Conservation (phyloP, 2,113 vertebrate genomes). For the Phaethon lepturus region DNA sequence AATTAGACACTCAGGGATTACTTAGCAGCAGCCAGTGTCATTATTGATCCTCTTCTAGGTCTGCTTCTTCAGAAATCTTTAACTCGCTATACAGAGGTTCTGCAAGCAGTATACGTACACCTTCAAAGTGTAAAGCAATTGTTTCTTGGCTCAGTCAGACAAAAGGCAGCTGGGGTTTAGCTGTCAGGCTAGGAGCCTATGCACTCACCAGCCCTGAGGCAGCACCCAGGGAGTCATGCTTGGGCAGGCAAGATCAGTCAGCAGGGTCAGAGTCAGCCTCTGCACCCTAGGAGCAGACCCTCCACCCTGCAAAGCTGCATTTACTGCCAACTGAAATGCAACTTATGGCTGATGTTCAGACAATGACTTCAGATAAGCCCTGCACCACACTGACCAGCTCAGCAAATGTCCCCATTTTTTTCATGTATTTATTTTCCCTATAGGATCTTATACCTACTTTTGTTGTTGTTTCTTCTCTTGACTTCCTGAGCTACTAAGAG, state of each 20-base stretch:
- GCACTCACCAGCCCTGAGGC: neutral
- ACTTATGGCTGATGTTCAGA: neutral
- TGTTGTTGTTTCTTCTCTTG: neutral
- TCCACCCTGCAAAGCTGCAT: neutral
- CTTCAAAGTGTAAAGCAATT: neutral
- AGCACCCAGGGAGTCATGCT: neutral
- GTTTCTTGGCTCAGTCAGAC: neutral
- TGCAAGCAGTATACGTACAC: neutral
- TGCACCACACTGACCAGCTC: neutral
- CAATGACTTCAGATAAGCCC: neutral
- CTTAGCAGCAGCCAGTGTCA: neutral
- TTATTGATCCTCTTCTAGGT: neutral
- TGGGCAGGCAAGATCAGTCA: neutral
- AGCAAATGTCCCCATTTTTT: rapidly evolving
- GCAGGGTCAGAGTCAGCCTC: neutral
- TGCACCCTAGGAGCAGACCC: rapidly evolving
- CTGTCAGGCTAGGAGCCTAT: neutral
- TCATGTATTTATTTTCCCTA: neutral
- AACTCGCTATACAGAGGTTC: neutral
- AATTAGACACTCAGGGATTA: neutral
- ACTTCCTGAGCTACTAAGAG: neutral
- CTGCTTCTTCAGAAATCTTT: neutral
- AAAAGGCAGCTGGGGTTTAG: neutral
- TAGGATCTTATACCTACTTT: neutral
- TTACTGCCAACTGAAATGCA: neutral